These are phyloP conservation scores for Zoanthus gigantus DNA, from an alignment of 92 coral and sea anemone species.

Conservation along the genomic window DNA sequence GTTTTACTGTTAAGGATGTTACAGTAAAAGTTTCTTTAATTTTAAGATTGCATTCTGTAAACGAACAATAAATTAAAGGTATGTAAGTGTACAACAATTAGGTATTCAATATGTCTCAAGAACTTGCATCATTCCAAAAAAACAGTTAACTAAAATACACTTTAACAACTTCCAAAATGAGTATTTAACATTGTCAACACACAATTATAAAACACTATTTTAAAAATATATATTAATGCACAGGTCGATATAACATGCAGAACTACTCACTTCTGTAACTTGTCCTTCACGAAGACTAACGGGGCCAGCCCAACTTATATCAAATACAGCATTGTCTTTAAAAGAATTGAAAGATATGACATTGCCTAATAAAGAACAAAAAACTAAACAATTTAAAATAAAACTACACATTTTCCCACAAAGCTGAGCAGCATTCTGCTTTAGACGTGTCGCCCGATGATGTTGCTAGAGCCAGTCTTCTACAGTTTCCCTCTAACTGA, in stretches of 20 bases:
- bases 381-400: slow-evolving; percentile 44
- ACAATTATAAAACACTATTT: neutral
- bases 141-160: no score
- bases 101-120: no score
- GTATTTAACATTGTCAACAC: neutral
- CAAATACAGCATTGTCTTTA: slow-evolving; percentile 86
- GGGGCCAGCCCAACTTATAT: slow-evolving; percentile 95
- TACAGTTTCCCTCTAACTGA: neutral
- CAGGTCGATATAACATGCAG: neutral
- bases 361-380: slow-evolving; percentile 61
- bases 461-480: slow-evolving; percentile 50
- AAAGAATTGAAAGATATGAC: slow-evolving; percentile 78
- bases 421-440: slow-evolving; percentile 28
- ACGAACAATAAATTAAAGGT: no score
- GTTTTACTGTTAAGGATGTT: no score
- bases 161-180: neutral
- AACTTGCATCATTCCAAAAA: no score
- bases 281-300: slow-evolving; percentile 80
- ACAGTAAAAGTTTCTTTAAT: no score
- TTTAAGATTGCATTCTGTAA: no score
- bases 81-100: no score
- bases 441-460: slow-evolving; percentile 31
- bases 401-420: slow-evolving; percentile 55
- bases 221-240: neutral
- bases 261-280: slow-evolving; percentile 76